Conservation (phyloP, 2,888 invertebrate genomes). For the Toxonevra muliebris region DNA sequence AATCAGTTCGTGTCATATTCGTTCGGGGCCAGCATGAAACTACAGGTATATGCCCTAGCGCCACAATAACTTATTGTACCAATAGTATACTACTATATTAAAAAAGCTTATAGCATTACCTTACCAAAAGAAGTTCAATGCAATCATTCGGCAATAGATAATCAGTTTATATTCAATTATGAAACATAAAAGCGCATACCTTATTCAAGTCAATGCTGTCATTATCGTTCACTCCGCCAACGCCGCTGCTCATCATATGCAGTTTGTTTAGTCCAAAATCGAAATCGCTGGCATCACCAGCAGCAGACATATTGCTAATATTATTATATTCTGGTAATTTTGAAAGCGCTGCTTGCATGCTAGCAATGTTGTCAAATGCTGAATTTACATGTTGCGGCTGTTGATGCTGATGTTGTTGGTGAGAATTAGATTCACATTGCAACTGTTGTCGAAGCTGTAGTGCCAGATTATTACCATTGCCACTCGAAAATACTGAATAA, state of each 20-base stretch:
- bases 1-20: neutral
- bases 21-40: too few species aligned
- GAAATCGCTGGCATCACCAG: conserved; percentile 27
- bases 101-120: too few species aligned
- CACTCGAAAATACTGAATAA: conserved; percentile 42
- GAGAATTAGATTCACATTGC: conserved; percentile 14
- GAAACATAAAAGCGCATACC: conserved; percentile 37
- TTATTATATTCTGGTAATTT: conserved; percentile 41
- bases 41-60: too few species aligned
- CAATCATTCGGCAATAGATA: neutral
- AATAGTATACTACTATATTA: too few species aligned
- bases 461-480: conserved; percentile 33
- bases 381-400: conserved; percentile 28
- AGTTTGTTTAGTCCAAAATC: conserved; percentile 41
- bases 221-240: conserved; percentile 22
- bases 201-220: conserved; percentile 37
- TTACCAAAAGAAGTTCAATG: too few species aligned
- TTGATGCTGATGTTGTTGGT: conserved; percentile 24
- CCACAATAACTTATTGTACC: too few species aligned
- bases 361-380: conserved; percentile 42
- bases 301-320: conserved; percentile 34
- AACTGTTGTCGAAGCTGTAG: conserved; percentile 30
- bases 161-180: neutral
- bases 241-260: conserved; percentile 35
- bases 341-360: conserved; percentile 44